Base-by-base conservation (phyloP, 1,140 invertebrate genomes). In the Diplogasteroides magnus region DNA sequence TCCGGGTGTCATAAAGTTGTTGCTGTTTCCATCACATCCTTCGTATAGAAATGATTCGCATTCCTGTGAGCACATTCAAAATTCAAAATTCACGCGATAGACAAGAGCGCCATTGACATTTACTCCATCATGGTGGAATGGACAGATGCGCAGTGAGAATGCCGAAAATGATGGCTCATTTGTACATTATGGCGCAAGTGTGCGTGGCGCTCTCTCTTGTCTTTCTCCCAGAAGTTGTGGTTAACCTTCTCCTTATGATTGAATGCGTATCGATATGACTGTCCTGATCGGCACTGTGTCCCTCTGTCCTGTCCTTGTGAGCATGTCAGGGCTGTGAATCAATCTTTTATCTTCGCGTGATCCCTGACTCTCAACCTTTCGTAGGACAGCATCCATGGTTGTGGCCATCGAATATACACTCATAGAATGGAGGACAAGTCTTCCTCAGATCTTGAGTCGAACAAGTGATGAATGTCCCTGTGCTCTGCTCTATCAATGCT, bases 401-500 rank as follows among this genome's bases (percentile, higher is more conserved):
- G 31, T 68, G 58, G 26, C 73, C 73, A 31, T 74, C 73, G 56
- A 73, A 74, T 14, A 31, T 31, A 61, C 73, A 74, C 55, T 74
- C 73, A 26, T 68, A 74, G 60, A 74, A 69, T 19, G 72, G 63
- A 23, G 73, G 73, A 29, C 73, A 74, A 11, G 68, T 48, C 15
- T 37, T 65, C 1, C 60, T 64, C 13, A 61, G 63, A 1, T 62
- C 28, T 1, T 68, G 59, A 27, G 62, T 61, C 2, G 61, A 68
- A 31, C 72, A 73, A 57, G 65, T 68, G 61, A 73, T 61, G 61
- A 75, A 82, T 59, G 81, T 77, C 11, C 72, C 76, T 37, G 78
- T 75, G 6, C 60, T n/a, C n/a, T 68, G 56, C 67, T 81, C 79
- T 14, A 77, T 64, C 62, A 81, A 75, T 31, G 79, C 78, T 15